Evolutionary conservation across 53 echinoderm and acorn worm species (phyloP).

Genomic region (Apostichopus leukothele): DNA sequence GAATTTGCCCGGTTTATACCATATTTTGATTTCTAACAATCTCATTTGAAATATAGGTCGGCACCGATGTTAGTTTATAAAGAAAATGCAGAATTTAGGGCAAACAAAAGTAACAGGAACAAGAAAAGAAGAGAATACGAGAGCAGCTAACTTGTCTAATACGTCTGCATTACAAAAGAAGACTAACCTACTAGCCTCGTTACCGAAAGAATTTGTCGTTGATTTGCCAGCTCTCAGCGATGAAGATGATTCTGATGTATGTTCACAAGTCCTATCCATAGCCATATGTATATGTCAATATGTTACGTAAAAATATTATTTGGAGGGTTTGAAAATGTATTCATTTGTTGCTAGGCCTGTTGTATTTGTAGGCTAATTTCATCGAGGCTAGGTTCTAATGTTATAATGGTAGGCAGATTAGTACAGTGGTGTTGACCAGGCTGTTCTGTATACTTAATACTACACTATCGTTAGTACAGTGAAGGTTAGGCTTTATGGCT

Average conservation of each 20-base stretch:
- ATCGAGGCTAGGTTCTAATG: too few species aligned
- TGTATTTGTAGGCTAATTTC: neutral
- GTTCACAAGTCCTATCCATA: neutral
- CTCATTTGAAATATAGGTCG: conserved; percentile 10
- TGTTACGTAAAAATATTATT: neutral
- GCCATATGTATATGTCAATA: neutral
- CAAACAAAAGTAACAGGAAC: conserved; percentile 30
- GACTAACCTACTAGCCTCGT: conserved; percentile 28
- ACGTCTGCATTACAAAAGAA: conserved; percentile 28
- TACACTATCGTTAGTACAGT: too few species aligned
- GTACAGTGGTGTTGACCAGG: too few species aligned
- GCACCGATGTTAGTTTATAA: conserved; percentile 7
- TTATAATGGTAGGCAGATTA: too few species aligned
- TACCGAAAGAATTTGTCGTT: conserved; percentile 33
- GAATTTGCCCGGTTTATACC: neutral
- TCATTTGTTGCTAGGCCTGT: neutral
- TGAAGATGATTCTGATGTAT: conserved; percentile 45
- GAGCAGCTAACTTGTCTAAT: conserved; percentile 24
- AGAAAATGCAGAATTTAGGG: conserved; percentile 48
- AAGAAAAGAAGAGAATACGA: conserved; percentile 39
- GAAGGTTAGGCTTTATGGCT: too few species aligned
- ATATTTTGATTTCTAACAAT: neutral
- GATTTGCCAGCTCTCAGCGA: conserved; percentile 43
- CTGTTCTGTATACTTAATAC: too few species aligned
- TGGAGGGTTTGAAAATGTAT: neutral